Percentiles rank a stretch among this genome's conserved stretches.
These are phyloP conservation scores for Campylomormyrus numenius DNA, from an alignment of 2,113 vertebrate species.

Conservation along the genomic window DNA sequence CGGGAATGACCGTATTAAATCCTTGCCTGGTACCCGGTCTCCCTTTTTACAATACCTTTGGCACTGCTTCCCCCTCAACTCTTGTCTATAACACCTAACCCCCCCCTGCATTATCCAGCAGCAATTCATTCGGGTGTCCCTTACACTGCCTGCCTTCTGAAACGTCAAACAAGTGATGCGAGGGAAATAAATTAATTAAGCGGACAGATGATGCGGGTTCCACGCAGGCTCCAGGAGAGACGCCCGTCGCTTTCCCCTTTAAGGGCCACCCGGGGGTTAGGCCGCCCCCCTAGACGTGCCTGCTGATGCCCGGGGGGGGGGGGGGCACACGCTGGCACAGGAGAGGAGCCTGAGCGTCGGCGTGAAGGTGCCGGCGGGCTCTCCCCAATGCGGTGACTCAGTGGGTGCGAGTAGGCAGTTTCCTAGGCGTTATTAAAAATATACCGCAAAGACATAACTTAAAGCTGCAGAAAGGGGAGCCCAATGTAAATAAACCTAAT, in stretches of 20 bases:
- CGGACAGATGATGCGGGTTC: neutral
- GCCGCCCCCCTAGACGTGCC: neutral
- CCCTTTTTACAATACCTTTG: neutral
- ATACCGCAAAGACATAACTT: conserved; percentile 30
- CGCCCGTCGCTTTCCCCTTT: neutral
- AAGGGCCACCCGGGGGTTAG: neutral
- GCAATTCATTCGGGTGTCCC: neutral
- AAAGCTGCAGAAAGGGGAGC: neutral
- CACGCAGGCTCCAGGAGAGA: neutral
- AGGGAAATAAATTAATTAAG: neutral
- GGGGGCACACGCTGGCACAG: neutral
- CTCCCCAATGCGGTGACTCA: conserved; percentile 57
- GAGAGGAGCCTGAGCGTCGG: neutral
- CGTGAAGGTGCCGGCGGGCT: conserved; percentile 36
- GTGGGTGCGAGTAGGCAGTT: conserved; percentile 53
- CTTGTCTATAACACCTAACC: neutral
- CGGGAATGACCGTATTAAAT: neutral
- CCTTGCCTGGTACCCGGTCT: neutral
- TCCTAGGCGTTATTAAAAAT: conserved; percentile 53
- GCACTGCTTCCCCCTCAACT: neutral
- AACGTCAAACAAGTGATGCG: neutral
- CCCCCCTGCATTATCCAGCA: neutral
- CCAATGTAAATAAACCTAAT: conserved; percentile 5
- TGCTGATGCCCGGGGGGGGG: no score
- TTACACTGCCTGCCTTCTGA: neutral